Conservation (phyloP, 1,140 invertebrate genomes). For the Brachionus manjavacas region DNA sequence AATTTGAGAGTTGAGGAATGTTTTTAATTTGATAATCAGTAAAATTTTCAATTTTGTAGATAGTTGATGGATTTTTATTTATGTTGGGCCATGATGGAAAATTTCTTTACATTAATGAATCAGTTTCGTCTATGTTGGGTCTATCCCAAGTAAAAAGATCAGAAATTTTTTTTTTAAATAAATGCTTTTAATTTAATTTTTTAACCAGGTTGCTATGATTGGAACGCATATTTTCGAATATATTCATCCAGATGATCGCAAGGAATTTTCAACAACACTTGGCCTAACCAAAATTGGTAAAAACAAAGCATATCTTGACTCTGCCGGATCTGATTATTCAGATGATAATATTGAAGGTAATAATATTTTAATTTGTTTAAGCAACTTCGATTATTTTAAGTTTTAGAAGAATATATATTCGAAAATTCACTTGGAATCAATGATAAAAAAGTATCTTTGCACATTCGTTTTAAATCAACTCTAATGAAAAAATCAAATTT, state of each 20-base stretch:
- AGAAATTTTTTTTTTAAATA: background rate
- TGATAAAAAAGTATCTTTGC: background rate
- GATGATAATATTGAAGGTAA: background rate
- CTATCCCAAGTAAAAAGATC: background rate
- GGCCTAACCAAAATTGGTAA: background rate
- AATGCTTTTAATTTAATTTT: too few relatives aligned
- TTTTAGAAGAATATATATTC: background rate
- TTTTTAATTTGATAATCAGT: background rate
- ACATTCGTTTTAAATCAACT: conserved; percentile 12
- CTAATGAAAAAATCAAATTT: conserved; percentile 18
- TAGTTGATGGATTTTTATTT: conserved; percentile 28
- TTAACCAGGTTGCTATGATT: conserved; percentile 18
- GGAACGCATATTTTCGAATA: conserved; percentile 33
- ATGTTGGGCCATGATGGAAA: conserved; percentile 20
- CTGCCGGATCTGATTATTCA: background rate
- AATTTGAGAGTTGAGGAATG: background rate
- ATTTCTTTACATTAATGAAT: conserved; percentile 36
- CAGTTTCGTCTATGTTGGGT: conserved; percentile 24
- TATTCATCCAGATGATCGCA: conserved; percentile 12
- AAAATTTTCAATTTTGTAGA: background rate
- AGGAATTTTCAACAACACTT: background rate
- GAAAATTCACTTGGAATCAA: background rate
- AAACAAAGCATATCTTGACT: background rate
- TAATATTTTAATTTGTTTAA: background rate
- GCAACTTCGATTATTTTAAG: background rate